phyloP scores from a whole-genome alignment of 2,113 vertebrate species.

The Rhizomys pruinosus region DNA sequence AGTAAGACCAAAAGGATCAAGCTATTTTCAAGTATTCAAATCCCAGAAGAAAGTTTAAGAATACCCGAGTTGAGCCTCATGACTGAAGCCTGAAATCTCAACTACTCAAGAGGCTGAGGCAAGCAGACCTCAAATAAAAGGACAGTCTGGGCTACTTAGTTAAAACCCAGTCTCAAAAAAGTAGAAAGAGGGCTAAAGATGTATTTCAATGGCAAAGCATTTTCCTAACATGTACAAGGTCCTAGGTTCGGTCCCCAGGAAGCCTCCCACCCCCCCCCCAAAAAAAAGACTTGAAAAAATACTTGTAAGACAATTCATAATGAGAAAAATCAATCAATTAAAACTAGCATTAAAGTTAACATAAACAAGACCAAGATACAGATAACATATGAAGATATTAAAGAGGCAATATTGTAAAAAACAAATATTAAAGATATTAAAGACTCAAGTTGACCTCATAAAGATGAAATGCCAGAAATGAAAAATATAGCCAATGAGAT shows the following conservation, averaged over 20 bases:
- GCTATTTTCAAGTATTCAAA: slow-evolving; percentile 3
- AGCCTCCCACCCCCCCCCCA: no score
- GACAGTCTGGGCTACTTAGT: not conserved
- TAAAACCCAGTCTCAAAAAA: not conserved
- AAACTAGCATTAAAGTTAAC: not conserved
- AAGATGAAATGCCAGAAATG: not conserved
- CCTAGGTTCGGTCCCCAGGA: not conserved
- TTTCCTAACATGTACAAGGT: not conserved
- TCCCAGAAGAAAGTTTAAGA: not conserved
- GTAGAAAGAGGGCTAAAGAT: not conserved
- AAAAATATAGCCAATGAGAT: not conserved
- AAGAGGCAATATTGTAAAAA: not conserved
- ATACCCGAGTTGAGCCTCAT: not conserved
- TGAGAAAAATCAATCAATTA: not conserved
- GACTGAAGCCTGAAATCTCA: not conserved
- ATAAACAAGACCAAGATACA: not conserved
- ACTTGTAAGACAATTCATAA: not conserved
- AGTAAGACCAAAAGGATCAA: not conserved
- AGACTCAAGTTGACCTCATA: not conserved
- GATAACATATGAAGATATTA: not conserved
- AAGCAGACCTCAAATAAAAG: not conserved
- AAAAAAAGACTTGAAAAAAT: not conserved
- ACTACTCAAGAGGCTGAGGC: not conserved
- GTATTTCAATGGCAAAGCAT: not conserved
- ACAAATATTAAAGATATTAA: not conserved